Evolutionary conservation across 2,888 invertebrate species (phyloP).

Genomic region (Tenthredo scrophulariae): DNA sequence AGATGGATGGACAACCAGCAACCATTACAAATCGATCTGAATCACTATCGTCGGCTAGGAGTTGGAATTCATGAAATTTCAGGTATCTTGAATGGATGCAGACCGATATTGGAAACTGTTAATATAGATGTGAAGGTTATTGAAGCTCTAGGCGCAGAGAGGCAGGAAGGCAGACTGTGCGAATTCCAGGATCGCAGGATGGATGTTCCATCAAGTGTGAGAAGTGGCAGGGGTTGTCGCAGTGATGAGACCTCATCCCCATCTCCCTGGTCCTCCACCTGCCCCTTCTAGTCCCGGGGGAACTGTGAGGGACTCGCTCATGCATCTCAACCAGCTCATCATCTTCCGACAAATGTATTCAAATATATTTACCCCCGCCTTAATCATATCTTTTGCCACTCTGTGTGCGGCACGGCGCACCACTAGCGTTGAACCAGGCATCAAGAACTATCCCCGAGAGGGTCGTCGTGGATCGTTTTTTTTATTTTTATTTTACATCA

Average conservation of each 20-base stretch:
- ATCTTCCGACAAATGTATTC: slow-evolving; percentile 68
- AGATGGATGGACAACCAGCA: slow-evolving; percentile 37
- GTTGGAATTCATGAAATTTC: slow-evolving; percentile 26
- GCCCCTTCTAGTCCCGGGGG: slow-evolving; percentile 40
- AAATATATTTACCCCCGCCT: slow-evolving; percentile 67
- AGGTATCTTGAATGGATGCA: slow-evolving; percentile 30
- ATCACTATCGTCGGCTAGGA: slow-evolving; percentile 8
- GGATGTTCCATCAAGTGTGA: slow-evolving; percentile 53
- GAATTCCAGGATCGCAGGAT: slow-evolving; percentile 34
- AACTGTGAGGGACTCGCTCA: slow-evolving; percentile 62
- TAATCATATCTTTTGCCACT: slow-evolving; percentile 56
- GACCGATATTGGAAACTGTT: slow-evolving; percentile 58
- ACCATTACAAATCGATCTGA: neutral
- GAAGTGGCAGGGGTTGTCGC: slow-evolving; percentile 46
- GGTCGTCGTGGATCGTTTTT: slow-evolving; percentile 31
- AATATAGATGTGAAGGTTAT: slow-evolving; percentile 55
- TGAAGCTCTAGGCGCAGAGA: slow-evolving; percentile 43
- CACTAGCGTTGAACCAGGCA: slow-evolving; percentile 13
- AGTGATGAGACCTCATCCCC: slow-evolving; percentile 43
- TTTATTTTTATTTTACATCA: slow-evolving; percentile 32
- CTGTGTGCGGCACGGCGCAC: slow-evolving; percentile 10
- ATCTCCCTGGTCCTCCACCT: neutral
- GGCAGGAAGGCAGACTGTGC: slow-evolving; percentile 22
- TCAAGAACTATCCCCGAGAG: slow-evolving; percentile 39
- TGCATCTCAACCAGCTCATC: slow-evolving; percentile 66